Evolutionary conservation across 2,888 invertebrate genomes (phyloP).

Genomic region (Sinohyriopsis cumingii): DNA sequence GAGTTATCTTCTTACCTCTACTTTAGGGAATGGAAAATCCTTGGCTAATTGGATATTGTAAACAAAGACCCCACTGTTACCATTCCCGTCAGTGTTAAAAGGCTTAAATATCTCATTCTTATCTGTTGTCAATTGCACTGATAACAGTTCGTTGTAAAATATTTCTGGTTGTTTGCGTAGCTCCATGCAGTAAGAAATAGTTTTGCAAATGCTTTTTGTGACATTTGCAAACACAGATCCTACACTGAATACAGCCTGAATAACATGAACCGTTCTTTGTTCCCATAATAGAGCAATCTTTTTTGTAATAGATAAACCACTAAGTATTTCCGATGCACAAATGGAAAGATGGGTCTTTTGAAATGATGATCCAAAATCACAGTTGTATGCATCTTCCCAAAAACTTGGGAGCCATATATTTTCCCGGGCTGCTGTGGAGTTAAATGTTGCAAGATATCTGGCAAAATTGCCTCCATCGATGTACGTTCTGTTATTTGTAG

Average conservation of each 20-base stretch:
- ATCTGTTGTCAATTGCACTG: too few relatives aligned
- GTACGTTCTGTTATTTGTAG: slow-evolving; percentile 29
- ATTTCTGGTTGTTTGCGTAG: background rate
- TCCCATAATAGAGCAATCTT: slow-evolving; percentile 24
- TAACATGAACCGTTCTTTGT: slow-evolving; percentile 50
- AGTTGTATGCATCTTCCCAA: slow-evolving; percentile 49
- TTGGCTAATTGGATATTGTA: slow-evolving; percentile 46
- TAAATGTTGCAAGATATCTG: slow-evolving; percentile 28
- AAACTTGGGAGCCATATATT: slow-evolving; percentile 53
- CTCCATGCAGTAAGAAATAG: background rate
- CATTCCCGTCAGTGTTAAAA: slow-evolving; percentile 48
- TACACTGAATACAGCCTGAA: slow-evolving; percentile 47
- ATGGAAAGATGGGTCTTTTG: slow-evolving; percentile 15
- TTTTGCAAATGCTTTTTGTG: slow-evolving; percentile 10
- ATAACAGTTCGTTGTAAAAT: too few relatives aligned
- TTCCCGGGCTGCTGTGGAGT: slow-evolving; percentile 8
- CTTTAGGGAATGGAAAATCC: slow-evolving; percentile 12
- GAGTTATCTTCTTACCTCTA: slow-evolving; percentile 17
- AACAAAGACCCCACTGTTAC: slow-evolving; percentile 48
- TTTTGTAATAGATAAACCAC: slow-evolving; percentile 15
- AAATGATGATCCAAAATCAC: slow-evolving; percentile 48
- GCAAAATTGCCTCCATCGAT: slow-evolving; percentile 3
- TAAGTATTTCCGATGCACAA: slow-evolving; percentile 5
- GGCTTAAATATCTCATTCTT: too few relatives aligned
- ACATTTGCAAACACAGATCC: slow-evolving; percentile 29